These are phyloP conservation scores for Spongilla lacustris DNA, from an alignment of 37 sponge, comb jelly and placozoan genomes.

Conservation along the genomic window DNA sequence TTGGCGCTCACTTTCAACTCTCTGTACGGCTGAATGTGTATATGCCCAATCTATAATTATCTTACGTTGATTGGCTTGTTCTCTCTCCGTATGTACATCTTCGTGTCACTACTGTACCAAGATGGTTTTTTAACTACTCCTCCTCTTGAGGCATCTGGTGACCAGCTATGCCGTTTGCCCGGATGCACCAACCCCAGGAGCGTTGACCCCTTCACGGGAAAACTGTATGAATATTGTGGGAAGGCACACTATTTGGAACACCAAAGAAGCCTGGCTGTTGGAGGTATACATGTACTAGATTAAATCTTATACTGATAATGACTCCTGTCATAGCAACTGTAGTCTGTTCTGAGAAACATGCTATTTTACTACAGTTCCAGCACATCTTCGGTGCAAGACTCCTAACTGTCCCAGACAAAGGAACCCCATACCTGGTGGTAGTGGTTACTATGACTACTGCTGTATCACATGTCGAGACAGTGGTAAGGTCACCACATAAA, in stretches of 20 bases:
- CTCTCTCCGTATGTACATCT: too few relatives aligned
- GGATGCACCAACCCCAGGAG: constrained; percentile 3
- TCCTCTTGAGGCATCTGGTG: not conserved
- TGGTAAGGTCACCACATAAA: not conserved
- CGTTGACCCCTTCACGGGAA: constrained; percentile 12
- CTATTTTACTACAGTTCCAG: too few relatives aligned
- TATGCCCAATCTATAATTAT: too few relatives aligned
- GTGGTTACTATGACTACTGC: not conserved
- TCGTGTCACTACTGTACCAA: too few relatives aligned
- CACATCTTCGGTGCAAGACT: not conserved
- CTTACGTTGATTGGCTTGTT: too few relatives aligned
- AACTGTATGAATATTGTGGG: constrained; percentile 58
- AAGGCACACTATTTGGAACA: constrained; percentile 29
- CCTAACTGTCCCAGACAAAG: not conserved
- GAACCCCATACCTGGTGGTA: not conserved
- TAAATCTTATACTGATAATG: too few relatives aligned
- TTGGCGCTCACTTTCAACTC: too few relatives aligned
- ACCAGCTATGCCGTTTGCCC: not conserved
- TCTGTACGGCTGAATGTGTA: too few relatives aligned
- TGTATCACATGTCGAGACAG: not conserved
- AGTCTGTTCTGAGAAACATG: too few relatives aligned
- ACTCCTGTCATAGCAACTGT: too few relatives aligned
- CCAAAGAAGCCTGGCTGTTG: not conserved
- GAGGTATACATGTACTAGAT: too few relatives aligned
- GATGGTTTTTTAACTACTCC: too few relatives aligned